These are phyloP conservation scores for Scomber japonicus DNA, from an alignment of 2,113 vertebrate genomes.

Conservation along the genomic window DNA sequence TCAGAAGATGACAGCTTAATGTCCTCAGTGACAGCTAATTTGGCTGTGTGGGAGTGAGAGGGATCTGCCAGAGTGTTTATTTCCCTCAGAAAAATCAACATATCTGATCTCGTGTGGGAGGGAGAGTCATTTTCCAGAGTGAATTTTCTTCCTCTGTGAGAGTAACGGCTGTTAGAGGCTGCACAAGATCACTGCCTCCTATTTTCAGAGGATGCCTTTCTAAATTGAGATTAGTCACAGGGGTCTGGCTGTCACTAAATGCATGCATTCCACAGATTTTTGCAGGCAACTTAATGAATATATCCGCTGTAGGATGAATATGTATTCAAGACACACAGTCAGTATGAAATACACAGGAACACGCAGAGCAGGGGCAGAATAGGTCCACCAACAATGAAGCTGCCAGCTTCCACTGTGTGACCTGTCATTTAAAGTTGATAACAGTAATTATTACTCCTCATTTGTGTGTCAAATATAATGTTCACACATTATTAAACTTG, in stretches of 20 bases:
- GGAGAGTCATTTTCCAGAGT: conserved; percentile 65
- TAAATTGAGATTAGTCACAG: conserved; percentile 69
- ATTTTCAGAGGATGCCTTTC: conserved; percentile 58
- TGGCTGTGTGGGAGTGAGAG: conserved; percentile 65
- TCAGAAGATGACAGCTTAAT: conserved; percentile 67
- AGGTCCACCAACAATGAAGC: neutral
- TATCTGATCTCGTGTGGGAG: conserved; percentile 73
- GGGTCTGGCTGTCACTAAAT: conserved; percentile 54
- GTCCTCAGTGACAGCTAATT: conserved; percentile 73
- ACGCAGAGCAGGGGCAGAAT: neutral
- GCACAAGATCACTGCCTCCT: conserved; percentile 43
- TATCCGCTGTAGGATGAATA: conserved; percentile 29
- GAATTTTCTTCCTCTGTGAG: conserved; percentile 47
- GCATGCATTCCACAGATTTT: conserved; percentile 33
- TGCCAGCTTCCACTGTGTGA: neutral
- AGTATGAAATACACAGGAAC: conserved; percentile 4
- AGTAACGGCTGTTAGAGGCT: conserved; percentile 45
- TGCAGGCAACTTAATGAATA: conserved; percentile 48
- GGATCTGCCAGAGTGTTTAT: conserved; percentile 62
- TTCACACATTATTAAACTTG: neutral
- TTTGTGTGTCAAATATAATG: neutral
- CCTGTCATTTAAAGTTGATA: neutral
- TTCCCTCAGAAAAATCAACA: conserved; percentile 72
- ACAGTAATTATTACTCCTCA: neutral
- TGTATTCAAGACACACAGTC: conserved; percentile 29